A percentile compares a stretch with the other conserved stretches of the same genome.
These are phyloP conservation scores for Antechinus flavipes DNA, from an alignment of 2,113 vertebrate species.

Conservation along the genomic window DNA sequence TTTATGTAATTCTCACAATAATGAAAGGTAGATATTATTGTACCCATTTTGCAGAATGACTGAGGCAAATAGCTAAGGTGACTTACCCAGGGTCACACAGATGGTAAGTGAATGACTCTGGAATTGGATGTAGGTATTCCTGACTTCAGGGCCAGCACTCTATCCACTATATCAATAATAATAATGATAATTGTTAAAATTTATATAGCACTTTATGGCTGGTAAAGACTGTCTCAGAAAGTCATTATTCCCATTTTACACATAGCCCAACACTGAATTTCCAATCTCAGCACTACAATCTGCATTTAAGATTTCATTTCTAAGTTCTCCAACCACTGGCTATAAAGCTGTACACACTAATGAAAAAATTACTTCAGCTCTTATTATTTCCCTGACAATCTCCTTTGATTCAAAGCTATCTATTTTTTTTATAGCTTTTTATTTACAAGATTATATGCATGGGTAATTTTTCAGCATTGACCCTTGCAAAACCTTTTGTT, in stretches of 20 bases:
- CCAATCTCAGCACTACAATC: background rate
- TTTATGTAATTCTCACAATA: background rate
- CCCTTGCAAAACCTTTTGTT: too few species aligned
- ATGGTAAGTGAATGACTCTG: background rate
- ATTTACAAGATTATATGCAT: too few species aligned
- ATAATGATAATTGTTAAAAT: background rate
- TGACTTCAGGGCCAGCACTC: too few species aligned
- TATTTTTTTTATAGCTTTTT: too few species aligned
- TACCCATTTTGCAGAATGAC: background rate
- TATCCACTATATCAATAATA: background rate
- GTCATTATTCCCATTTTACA: background rate
- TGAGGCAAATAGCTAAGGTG: background rate
- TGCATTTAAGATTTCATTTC: background rate
- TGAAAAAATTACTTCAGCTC: background rate
- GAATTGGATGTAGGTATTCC: background rate
- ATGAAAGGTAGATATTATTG: background rate
- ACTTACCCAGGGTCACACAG: background rate
- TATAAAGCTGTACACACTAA: background rate
- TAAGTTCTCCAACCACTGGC: background rate
- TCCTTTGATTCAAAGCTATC: background rate
- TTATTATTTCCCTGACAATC: background rate
- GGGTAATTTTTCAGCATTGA: too few species aligned
- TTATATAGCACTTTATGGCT: background rate
- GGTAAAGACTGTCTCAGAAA: background rate
- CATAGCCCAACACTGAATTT: background rate